Conservation (phyloP, 2,797 vertebrate genomes). For the Adrianichthys oophorus region DNA sequence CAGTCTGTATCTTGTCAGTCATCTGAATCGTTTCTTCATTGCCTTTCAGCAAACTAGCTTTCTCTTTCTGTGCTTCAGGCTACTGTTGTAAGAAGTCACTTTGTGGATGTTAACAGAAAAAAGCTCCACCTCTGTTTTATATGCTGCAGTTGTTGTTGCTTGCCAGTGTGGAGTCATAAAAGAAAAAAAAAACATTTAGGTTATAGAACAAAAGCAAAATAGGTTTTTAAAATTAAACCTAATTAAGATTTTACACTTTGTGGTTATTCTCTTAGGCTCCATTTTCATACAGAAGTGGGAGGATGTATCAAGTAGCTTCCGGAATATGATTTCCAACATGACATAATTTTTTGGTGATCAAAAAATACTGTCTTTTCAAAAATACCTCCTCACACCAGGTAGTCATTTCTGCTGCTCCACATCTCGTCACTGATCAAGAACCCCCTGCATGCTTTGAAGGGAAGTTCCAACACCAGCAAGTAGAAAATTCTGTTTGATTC, state of each 20-base stretch:
- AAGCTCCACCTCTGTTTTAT: slow-evolving; percentile 15
- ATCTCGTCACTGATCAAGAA: slow-evolving; percentile 44
- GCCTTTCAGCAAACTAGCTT: slow-evolving; percentile 7
- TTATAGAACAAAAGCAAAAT: no score
- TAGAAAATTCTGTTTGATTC: slow-evolving; percentile 57
- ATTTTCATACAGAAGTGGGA: slow-evolving; percentile 21
- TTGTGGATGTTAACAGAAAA: slow-evolving; percentile 16
- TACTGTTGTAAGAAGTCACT: slow-evolving; percentile 27
- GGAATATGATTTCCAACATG: slow-evolving; percentile 37
- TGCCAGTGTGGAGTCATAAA: no score
- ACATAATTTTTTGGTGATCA: slow-evolving; percentile 41
- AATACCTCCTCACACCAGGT: slow-evolving; percentile 30
- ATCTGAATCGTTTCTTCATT: slow-evolving; percentile 14
- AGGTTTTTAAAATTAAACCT: no score
- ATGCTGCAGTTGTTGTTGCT: slow-evolving; percentile 30
- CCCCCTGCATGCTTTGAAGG: slow-evolving; percentile 39
- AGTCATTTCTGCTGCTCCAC: slow-evolving; percentile 39
- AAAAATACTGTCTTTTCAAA: slow-evolving; percentile 43
- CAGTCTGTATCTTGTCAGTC: slow-evolving; percentile 5
- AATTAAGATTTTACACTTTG: no score
- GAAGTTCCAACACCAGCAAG: slow-evolving; percentile 54
- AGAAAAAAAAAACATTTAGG: no score
- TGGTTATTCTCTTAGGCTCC: background rate
- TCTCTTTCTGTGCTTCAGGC: slow-evolving; percentile 26
- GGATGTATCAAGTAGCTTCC: slow-evolving; percentile 16